Base-by-base conservation (phyloP, 2,113 vertebrate species). In the Strigops habroptila region DNA sequence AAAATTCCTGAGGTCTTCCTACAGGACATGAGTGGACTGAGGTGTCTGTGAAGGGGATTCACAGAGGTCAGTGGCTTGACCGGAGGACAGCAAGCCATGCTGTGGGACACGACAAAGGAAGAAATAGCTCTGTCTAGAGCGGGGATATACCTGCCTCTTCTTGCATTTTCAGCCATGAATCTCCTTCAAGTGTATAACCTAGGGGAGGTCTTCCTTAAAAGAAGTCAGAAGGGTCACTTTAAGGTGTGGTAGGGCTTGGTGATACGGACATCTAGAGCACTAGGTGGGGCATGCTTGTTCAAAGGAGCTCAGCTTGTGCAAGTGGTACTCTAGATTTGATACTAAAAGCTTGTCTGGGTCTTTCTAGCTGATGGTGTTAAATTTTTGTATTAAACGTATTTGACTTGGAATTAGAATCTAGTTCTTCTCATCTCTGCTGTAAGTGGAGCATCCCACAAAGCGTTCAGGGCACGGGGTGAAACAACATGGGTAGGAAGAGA, bases 201-300 rank as follows among this genome's bases (percentile, higher is more conserved):
- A 31, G 14, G 7, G 13, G 19, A 30, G 28, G 12, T 37, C 21
- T 67, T 75, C 59, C 9, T 17, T 24, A 30, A 35, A 69, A 65
- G 44, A 79, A n/a, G 21, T 21, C 51, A 33, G 49, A 70, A 63
- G 37, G 8, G 31, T 64, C 0, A 0, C 51, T 64, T 70, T 23
- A 35, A 33, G 33, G 39, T 79, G 49, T 14, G 33, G 37, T 27
- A 52, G 37, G 49, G 10, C 62, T 65, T 39, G 39, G 55, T 51
- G 41, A 16, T 46, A 44, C 0, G 0, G 31, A 15, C 35, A 44
- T 24, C 11, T 5, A 49, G n/a, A 1, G 0, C 37, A 31, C 30
- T 49, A n/a, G 49, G 31, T 52, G n/a, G 60, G 44, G 23, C 49
- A n/a, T 18, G 3, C 10, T 31, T 88, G 31, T 43, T 80, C 39